phyloP scores from a whole-genome alignment of 1,140 invertebrate species.

The Drosophila sechellia region DNA sequence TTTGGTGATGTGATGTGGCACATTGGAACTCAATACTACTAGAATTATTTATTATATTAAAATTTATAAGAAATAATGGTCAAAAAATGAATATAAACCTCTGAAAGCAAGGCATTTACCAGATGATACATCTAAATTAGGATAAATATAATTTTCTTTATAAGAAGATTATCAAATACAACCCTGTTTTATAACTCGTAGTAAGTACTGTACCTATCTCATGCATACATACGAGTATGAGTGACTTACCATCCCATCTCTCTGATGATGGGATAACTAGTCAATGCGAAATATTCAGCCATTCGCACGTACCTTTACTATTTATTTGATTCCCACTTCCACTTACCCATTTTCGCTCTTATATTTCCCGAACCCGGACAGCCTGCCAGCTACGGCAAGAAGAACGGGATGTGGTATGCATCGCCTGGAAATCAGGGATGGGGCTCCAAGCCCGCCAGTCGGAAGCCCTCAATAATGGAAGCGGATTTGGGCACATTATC shows the following conservation, averaged over 20 bases:
- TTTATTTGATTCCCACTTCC: constrained; percentile 62
- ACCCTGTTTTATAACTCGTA: no score
- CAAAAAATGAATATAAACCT: no score
- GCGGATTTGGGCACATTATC: constrained; percentile 89
- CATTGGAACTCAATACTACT: no score
- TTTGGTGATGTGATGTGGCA: background rate
- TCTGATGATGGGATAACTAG: constrained; percentile 16
- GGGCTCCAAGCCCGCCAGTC: constrained; percentile 86
- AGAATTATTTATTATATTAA: no score
- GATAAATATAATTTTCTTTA: no score
- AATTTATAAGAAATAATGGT: no score
- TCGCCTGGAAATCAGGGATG: constrained; percentile 87
- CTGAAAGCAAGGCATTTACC: no score
- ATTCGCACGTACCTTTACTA: constrained; percentile 65
- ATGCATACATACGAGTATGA: background rate
- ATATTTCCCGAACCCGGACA: constrained; percentile 62
- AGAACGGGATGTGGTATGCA: constrained; percentile 94
- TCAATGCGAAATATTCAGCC: constrained; percentile 42
- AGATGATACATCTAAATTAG: no score
- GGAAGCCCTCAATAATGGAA: constrained; percentile 91
- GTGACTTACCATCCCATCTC: constrained; percentile 5
- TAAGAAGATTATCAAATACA: no score
- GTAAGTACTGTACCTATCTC: background rate
- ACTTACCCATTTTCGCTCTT: constrained; percentile 16
- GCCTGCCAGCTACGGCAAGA: constrained; percentile 94